Base-by-base conservation (phyloP, 1,140 invertebrate genomes). In the Drosophila insularis region DNA sequence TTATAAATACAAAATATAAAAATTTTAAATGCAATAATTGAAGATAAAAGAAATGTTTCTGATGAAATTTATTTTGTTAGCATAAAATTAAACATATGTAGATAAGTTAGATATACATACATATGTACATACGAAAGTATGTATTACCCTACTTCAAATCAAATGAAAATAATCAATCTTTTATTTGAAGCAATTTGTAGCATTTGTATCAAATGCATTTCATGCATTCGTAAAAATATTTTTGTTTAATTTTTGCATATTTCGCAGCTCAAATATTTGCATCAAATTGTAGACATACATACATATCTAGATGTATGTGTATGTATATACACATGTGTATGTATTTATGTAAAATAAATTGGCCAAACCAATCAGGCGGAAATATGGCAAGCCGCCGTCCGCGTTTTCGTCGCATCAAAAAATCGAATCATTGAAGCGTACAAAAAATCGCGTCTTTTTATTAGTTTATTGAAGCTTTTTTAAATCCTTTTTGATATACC, bases 161-260 rank as follows among this genome's bases (percentile, higher is more conserved):
- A 50, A 50, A 50, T 19, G 19, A 10, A 50, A 50, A 21, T 13
- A 46, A 46, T 46, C 43, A 50, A 50, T 50, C 43, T 50, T 50
- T 50, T 11, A 50, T 50, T n/a, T 21, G 8, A 50, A 21, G 17
- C 43, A 21, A 50, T 50, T 50, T 50, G 17, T 50, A 21, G 17
- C 40, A 53, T 50, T 10, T 50, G 19, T 50, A 21, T 17, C 17
- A 50, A 50, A 21, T 21, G 17, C 43, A 50, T 50, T 50, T 50
- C 17, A 50, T 21, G 43, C 17, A 50, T 50, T 50, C 32, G 40
- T 69, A 10, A 11, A 62, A 73, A 68, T 69, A 63, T 63, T 63
- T 50, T 21, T 50, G 17, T 50, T 50, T 50, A 50, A 50, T 50
- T 50, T 50, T 50, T 21, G 17, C 43, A 21, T 21, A 21, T 50